phyloP scores from a whole-genome alignment of 2,888 invertebrate genomes.

The Himalopsyche japonica region DNA sequence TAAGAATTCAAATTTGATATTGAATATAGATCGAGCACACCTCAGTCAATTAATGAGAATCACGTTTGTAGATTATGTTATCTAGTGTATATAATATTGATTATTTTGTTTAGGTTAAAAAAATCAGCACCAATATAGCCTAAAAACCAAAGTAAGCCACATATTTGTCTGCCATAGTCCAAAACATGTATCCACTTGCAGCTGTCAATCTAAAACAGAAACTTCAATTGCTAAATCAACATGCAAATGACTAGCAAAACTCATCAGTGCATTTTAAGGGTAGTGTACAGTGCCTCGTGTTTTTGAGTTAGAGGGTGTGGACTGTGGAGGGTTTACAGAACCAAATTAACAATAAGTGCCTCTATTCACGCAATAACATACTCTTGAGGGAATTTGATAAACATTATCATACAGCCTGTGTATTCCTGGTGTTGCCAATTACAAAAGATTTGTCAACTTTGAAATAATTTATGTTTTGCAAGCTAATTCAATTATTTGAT shows the following conservation, averaged over 20 bases:
- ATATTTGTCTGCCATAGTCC: not conserved
- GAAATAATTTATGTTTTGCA: no score
- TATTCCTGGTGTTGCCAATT: no score
- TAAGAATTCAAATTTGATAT: no score
- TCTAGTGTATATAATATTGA: no score
- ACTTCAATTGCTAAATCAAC: constrained; percentile 37
- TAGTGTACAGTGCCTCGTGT: not conserved
- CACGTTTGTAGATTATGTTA: no score
- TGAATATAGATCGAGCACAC: no score
- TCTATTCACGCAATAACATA: constrained; percentile 29
- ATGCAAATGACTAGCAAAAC: constrained; percentile 38
- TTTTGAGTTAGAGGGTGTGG: not conserved
- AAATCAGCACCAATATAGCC: no score
- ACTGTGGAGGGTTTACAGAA: not conserved
- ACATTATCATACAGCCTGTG: not conserved
- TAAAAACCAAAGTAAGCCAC: no score
- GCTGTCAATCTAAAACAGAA: constrained; percentile 11
- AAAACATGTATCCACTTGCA: not conserved
- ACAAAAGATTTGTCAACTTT: no score
- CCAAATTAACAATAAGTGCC: constrained; percentile 31
- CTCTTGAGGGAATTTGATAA: constrained; percentile 23
- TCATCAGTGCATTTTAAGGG: constrained; percentile 16
- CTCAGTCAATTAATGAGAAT: no score
- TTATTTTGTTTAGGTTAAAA: no score
- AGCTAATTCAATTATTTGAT: no score